A percentile compares a stretch with the other conserved stretches of the same genome.
Conservation (phyloP, 1,140 invertebrate genomes). For the Drosophila elegans region DNA sequence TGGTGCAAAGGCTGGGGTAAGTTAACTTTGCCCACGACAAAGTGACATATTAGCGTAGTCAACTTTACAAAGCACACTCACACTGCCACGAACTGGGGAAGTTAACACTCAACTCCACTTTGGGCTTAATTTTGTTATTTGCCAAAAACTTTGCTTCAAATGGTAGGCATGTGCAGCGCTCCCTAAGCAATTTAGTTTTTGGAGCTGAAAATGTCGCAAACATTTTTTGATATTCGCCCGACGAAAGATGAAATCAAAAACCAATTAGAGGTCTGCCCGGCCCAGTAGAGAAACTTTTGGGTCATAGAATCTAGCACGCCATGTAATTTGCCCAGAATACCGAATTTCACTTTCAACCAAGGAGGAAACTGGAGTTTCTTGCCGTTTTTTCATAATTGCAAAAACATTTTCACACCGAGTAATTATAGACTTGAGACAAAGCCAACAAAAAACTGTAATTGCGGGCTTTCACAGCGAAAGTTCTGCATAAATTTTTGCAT, state of each 20-base stretch:
- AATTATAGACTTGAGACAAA: constrained; percentile 60
- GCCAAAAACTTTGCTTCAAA: constrained; percentile 55
- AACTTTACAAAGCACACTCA: constrained; percentile 63
- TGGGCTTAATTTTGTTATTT: constrained; percentile 76
- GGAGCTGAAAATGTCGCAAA: constrained; percentile 22
- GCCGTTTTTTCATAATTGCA: constrained; percentile 51
- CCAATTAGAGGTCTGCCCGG: constrained; percentile 56
- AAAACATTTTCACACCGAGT: constrained; percentile 54
- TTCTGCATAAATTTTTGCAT: constrained; percentile 31
- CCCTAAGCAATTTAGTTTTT: constrained; percentile 38
- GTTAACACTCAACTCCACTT: constrained; percentile 68
- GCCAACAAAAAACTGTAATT: constrained; percentile 43
- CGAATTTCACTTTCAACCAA: constrained; percentile 39
- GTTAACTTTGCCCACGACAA: constrained; percentile 81
- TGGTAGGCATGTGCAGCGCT: constrained; percentile 38
- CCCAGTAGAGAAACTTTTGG: constrained; percentile 43
- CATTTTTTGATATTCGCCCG: constrained; percentile 27
- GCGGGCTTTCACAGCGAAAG: not conserved
- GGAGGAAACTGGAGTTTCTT: not conserved
- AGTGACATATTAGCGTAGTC: constrained; percentile 83
- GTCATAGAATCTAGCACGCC: constrained; percentile 44
- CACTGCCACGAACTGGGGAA: constrained; percentile 8
- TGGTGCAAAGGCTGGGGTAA: constrained; percentile 6
- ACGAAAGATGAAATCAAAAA: constrained; percentile 66
- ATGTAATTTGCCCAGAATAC: constrained; percentile 47